Base-by-base conservation (phyloP, 2,888 invertebrate genomes). In the Sussaba pulchella region DNA sequence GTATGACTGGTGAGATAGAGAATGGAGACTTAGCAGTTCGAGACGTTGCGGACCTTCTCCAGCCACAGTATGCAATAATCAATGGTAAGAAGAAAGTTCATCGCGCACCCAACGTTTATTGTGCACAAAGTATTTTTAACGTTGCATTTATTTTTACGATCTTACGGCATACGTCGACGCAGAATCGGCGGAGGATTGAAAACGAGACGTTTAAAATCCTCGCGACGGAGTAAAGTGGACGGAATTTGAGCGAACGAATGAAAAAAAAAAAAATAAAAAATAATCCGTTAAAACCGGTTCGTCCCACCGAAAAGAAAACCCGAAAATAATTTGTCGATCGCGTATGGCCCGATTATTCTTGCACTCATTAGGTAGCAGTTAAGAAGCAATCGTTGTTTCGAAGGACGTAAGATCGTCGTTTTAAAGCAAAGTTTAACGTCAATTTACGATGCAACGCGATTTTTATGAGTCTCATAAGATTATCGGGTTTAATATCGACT, bases 11-110 rank as follows among this genome's bases (percentile, higher is more conserved):
- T 79, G 92, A 94, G 73, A 93, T 94, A 77, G 94, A 94, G 80
- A 94, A 94, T 88, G 94, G 94, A 81, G 93, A 94, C 76, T 93
- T 95, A 89, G 94, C 94, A 84, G 96, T 97, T 73, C 94, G 95
- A 85, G 97, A 96, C 93, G 97, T 98, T 87, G 96, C 97, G 50
- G 97, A 98, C 91, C 94, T 98, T 85, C 93, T 98, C 78, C 96
- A 98, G 91, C 96, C 97, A 79, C 97, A 97, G 93, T 98, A 97
- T 93, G 97, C 97, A 81, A 95, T 98, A 90, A 96, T 98, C 85
- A 97, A 98, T 83, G 98, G 94, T 94, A 88, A 91, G 89, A 69
- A 3, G 4, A 72, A 4, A 9, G 39, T 17, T 24, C n/a, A 36
- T 47, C 39, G 14, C 39, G 24, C 19, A 14, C 10, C n/a, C 8